These are phyloP conservation scores for Cantharis flavilabris DNA, from an alignment of 2,888 invertebrate genomes.

Conservation along the genomic window DNA sequence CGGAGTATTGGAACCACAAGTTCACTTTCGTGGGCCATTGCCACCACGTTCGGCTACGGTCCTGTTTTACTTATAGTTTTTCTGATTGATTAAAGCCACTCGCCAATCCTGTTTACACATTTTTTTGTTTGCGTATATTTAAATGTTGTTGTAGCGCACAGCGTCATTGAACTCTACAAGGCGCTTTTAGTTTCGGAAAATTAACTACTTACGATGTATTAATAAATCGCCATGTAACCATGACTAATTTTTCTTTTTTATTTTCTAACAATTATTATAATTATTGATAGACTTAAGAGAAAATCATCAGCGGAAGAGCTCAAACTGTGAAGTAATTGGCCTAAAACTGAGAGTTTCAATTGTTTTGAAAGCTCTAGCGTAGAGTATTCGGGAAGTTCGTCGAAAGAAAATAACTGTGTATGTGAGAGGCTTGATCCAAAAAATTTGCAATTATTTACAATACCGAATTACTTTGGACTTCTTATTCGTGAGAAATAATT, in stretches of 20 bases:
- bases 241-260: neutral
- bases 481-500: neutral
- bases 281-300: neutral
- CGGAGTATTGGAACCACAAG: conserved; percentile 29
- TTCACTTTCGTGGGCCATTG: conserved; percentile 43
- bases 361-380: neutral
- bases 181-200: neutral
- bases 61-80: conserved; percentile 8
- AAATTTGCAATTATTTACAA: neutral
- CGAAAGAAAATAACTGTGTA: neutral
- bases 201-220: neutral
- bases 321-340: neutral
- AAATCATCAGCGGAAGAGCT: neutral
- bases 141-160: neutral
- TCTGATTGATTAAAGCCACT: conserved; percentile 16
- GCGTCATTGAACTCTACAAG: conserved; percentile 9
- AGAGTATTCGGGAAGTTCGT: neutral
- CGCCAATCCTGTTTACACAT: conserved; percentile 2
- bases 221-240: neutral
- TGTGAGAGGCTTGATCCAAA: neutral
- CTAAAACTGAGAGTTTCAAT: neutral
- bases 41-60: conserved; percentile 14
- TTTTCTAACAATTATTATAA: neutral
- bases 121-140: conserved; percentile 12
- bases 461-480: neutral